Percentiles rank a stretch among this genome's conserved stretches.
Evolutionary conservation across 2,797 vertebrate species (phyloP).

Genomic region (Acipenser ruthenus): DNA sequence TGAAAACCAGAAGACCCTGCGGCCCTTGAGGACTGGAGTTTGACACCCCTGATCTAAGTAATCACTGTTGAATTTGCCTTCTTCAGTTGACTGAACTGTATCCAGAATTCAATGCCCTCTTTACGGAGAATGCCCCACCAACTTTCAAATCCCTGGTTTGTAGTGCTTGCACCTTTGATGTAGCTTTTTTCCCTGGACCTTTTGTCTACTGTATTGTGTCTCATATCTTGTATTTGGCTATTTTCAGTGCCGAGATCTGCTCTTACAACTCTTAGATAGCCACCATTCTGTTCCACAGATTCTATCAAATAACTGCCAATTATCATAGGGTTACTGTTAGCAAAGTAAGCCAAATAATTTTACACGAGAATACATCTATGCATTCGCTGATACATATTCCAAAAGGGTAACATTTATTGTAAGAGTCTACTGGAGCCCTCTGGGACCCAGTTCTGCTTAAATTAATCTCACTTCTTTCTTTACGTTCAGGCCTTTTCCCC

Average conservation of each 20-base stretch:
- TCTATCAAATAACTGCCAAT: slow-evolving; percentile 2
- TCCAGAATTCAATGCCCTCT: background rate
- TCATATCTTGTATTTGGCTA: background rate
- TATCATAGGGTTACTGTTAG: background rate
- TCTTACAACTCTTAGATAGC: background rate
- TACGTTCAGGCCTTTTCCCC: slow-evolving; percentile 1
- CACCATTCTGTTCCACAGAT: background rate
- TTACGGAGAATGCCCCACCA: background rate
- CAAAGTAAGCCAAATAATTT: slow-evolving; percentile 15
- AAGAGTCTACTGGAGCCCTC: slow-evolving; percentile 10
- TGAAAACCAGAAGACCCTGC: no score
- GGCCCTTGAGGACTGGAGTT: no score
- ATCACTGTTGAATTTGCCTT: background rate
- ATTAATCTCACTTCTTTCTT: slow-evolving; percentile 15
- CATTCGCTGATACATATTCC: no score
- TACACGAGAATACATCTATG: slow-evolving; percentile 15
- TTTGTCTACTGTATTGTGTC: background rate
- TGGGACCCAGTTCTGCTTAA: background rate
- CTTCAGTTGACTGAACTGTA: background rate
- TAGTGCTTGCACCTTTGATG: slow-evolving; percentile 5
- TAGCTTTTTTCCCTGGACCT: background rate
- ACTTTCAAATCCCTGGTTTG: background rate
- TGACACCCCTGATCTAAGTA: no score
- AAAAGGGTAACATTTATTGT: slow-evolving; percentile 7
- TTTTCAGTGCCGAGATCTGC: background rate